Percentiles rank a stretch among this genome's conserved stretches.
These are phyloP conservation scores for Coregonus clupeaformis DNA, from an alignment of 2,113 vertebrate species.

Conservation along the genomic window DNA sequence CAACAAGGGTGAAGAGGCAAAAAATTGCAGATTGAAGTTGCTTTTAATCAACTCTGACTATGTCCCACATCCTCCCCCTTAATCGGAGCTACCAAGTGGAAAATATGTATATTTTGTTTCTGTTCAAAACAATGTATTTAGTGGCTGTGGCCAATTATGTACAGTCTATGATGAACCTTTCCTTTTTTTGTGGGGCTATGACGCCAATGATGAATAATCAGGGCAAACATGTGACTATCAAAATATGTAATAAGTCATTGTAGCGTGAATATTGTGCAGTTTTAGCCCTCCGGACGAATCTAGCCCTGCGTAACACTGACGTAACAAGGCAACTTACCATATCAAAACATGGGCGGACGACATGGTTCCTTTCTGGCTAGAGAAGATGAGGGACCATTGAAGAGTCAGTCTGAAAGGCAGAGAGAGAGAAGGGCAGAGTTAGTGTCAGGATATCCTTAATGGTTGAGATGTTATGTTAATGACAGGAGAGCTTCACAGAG, in stretches of 20 bases:
- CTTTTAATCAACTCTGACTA: constrained; percentile 5
- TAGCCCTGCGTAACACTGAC: constrained; percentile 32
- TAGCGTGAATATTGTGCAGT: constrained; percentile 1
- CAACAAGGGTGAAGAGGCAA: no score
- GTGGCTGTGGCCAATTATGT: not conserved
- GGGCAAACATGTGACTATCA: constrained; percentile 21
- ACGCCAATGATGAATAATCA: constrained; percentile 30
- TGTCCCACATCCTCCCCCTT: not conserved
- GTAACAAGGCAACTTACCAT: constrained; percentile 56
- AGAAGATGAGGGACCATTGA: constrained; percentile 28
- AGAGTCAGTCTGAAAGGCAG: constrained; percentile 57
- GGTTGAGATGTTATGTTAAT: no score
- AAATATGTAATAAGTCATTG: constrained; percentile 30
- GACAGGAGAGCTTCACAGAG: not conserved
- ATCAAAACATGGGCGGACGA: constrained; percentile 29
- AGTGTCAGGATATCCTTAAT: no score
- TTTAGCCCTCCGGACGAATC: constrained; percentile 28
- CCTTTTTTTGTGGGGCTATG: constrained; percentile 17
- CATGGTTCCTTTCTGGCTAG: constrained; percentile 36
- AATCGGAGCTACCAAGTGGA: not conserved
- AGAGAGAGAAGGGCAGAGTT: not conserved
- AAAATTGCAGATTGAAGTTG: not conserved
- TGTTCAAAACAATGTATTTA: not conserved
- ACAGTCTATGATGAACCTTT: constrained; percentile 10
- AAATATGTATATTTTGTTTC: not conserved